Evolutionary conservation across 2,113 vertebrate species (phyloP), one percentile per base, ranked within the genome.

Genomic region (Aviceda subcristata): DNA sequence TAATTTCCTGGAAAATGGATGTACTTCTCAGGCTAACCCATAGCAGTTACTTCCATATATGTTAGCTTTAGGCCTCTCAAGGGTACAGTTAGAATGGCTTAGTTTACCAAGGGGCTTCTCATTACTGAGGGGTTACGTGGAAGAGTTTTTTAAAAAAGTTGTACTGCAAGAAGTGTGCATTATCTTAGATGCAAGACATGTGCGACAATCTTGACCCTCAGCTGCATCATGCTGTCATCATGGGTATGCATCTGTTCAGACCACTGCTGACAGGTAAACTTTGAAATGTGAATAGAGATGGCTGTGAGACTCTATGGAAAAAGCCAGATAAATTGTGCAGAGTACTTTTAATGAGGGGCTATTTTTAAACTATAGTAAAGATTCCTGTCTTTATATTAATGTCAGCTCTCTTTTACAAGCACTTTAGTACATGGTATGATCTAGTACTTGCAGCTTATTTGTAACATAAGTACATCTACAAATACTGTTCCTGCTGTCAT

Each of bases 161-260:
- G 1, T 56, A 3, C 9, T 56, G 9, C 21, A 60, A 18, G 5
- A 60, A 56, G 3, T 18, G 10, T 76, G 16, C 3, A 1, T 55
- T 81, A 20, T 66, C 2, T 60, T 55, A 78, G 38, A 29, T 27
- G 10, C 8, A 38, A 3, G 4, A 36, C 8, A 29, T 34, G 43
- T 66, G 15, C 29, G 1, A 39, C 66, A 66, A 15, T 57, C 73
- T 45, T 62, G 51, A 71, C 32, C 30, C 11, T 62, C 13, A 71
- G 14, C n/a, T 79, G 17, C 4, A 1, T 74, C 41, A 20, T 51
- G 20, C 46, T 75, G 9, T 64, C 41, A 81, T 85, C 30, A 27
- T 26, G 19, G 15, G 3, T n/a, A 24, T 53, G 79, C 34, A 16
- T 22, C 32, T 68, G 3, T 82, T 82, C 39, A 72, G 17, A 83